Base-by-base conservation (phyloP, 2,797 vertebrate genomes). In the Eospalax fontanierii region DNA sequence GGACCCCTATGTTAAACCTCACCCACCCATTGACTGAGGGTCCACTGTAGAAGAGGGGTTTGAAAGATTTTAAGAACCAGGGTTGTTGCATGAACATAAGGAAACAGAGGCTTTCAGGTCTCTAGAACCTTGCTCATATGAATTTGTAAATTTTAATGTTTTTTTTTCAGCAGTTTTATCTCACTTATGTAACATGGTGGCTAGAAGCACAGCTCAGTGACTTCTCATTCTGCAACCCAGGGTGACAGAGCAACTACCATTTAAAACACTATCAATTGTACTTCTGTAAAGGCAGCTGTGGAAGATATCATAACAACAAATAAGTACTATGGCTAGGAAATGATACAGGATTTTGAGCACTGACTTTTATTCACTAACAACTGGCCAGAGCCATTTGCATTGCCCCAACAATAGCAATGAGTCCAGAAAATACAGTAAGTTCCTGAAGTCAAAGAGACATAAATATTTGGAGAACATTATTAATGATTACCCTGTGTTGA, bases 291-390 rank as follows among this genome's bases (percentile, higher is more conserved):
- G 78, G 70, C 57, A 85, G 14, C 26, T 80, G 61, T 68, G 76
- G 10, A 95, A 81, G 43, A 18, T 10, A 76, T 40, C 33, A 73
- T 21, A 74, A 6, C 85, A 50, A 63, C 57, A 90, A 90, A 80
- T 93, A 93, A 61, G 68, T 92, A 16, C 1, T 90, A 18, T 90
- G 33, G 0, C 68, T 46, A 78, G 11, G 66, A 86, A 81, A 12
- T 93, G n/a, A 89, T 80, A 75, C 24, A 73, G 10, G 80, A 75
- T 6, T 54, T 2, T 87, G 66, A 90, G 22, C 16, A 76, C 68
- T 76, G 70, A 90, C 43, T 66, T 95, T 84, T 89, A 24, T 19
- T 93, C 21, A 90, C 35, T 88, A 79, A 18, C 86, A 87, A 78
- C 74, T 93, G 74, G 14, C 40, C 30, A 95, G 74, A 95, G 66